Evolutionary conservation across 2,888 invertebrate genomes (phyloP).

Genomic region (Cantharis lateralis): DNA sequence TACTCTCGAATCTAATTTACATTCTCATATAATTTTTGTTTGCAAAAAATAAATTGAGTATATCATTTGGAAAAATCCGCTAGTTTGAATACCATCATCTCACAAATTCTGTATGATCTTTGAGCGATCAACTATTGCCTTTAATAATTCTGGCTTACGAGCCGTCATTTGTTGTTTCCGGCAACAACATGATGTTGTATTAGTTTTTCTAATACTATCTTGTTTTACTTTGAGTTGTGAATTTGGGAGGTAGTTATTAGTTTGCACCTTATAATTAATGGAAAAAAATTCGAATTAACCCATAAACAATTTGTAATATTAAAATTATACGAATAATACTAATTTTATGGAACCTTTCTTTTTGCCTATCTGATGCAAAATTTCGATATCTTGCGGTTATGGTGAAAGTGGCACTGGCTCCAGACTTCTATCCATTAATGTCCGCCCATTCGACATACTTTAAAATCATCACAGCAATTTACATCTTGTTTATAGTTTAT

Average conservation of each 20-base stretch:
- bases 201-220: not conserved
- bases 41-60: not conserved
- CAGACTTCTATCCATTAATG: conserved; percentile 17
- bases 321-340: not conserved
- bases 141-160: not conserved
- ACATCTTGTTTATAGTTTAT: conserved; percentile 4
- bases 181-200: not conserved
- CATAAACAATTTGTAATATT: not conserved
- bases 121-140: not conserved
- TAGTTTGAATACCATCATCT: not conserved
- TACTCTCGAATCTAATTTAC: not conserved
- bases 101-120: not conserved
- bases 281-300: not conserved
- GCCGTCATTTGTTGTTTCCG: not conserved
- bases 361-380: not conserved
- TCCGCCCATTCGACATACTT: conserved; percentile 10
- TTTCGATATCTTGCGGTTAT: not conserved
- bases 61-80: not conserved
- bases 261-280: not conserved
- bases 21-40: not conserved
- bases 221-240: too few species aligned
- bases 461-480: conserved; percentile 16
- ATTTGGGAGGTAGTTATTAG: not conserved
- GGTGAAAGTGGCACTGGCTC: conserved; percentile 25
- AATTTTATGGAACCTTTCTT: not conserved